These are phyloP conservation scores for Oceanites oceanicus DNA, from an alignment of 2,113 vertebrate species.

Conservation along the genomic window DNA sequence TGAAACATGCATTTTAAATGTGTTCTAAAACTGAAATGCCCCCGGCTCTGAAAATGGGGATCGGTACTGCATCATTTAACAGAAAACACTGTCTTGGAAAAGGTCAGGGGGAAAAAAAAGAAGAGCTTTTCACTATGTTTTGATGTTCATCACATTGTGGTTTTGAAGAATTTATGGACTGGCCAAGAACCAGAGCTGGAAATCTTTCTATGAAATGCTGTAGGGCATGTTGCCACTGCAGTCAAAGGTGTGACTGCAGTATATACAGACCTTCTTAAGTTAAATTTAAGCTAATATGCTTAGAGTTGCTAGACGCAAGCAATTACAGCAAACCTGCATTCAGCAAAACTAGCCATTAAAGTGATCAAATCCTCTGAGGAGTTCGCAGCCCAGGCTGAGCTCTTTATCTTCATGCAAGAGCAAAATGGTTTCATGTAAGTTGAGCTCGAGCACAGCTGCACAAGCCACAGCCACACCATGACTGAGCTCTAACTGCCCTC, in stretches of 20 bases:
- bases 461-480: neutral
- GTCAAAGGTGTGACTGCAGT: neutral
- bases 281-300: neutral
- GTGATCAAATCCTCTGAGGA: neutral
- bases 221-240: neutral
- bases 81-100: neutral
- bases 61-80: neutral
- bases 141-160: neutral
- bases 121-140: neutral
- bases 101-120: neutral
- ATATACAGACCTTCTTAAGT: neutral
- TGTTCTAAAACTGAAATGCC: neutral
- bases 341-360: neutral
- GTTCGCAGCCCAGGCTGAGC: neutral
- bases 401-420: neutral
- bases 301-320: neutral
- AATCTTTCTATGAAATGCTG: neutral
- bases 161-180: neutral
- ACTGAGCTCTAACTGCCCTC: neutral
- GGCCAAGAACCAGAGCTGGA: neutral
- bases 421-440: neutral
- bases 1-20: neutral
- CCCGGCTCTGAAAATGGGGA: neutral
- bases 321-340: neutral
- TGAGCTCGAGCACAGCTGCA: neutral